phyloP scores from a whole-genome alignment of 2,113 vertebrate species.

The Larimichthys polyactis region DNA sequence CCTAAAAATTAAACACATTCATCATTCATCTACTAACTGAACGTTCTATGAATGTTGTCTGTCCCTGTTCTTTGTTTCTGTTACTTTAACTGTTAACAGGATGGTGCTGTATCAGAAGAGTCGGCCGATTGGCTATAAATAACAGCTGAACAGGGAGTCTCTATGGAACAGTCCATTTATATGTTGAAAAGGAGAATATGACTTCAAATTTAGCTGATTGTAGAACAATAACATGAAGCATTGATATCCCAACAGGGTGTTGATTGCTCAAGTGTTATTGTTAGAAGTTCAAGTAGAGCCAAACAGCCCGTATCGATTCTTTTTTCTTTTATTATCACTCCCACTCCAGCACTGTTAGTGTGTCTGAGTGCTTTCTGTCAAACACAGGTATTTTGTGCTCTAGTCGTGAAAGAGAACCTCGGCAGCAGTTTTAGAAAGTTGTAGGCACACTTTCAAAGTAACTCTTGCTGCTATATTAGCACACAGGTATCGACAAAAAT shows the following conservation, averaged over 20 bases:
- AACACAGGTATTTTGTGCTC: neutral
- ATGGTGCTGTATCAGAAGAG: too few species aligned
- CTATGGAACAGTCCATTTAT: neutral
- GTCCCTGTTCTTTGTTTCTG: neutral
- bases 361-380: constrained; percentile 10
- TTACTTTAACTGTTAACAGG: neutral
- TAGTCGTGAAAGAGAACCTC: constrained; percentile 13
- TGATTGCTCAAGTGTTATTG: neutral
- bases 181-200: neutral
- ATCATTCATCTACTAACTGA: neutral
- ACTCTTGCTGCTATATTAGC: neutral
- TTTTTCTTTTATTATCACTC: neutral
- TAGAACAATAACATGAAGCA: neutral
- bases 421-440: neutral
- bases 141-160: neutral
- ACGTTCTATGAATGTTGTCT: neutral
- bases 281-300: neutral
- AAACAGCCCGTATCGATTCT: neutral
- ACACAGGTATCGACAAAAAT: neutral
- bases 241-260: neutral
- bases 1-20: neutral
- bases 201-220: neutral
- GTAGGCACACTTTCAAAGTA: constrained; percentile 17
- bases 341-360: neutral
- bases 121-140: too few species aligned